Percentiles rank a stretch among this genome's conserved stretches.
Conservation (phyloP, 2,797 vertebrate genomes). For the Mionectes olivaceus region DNA sequence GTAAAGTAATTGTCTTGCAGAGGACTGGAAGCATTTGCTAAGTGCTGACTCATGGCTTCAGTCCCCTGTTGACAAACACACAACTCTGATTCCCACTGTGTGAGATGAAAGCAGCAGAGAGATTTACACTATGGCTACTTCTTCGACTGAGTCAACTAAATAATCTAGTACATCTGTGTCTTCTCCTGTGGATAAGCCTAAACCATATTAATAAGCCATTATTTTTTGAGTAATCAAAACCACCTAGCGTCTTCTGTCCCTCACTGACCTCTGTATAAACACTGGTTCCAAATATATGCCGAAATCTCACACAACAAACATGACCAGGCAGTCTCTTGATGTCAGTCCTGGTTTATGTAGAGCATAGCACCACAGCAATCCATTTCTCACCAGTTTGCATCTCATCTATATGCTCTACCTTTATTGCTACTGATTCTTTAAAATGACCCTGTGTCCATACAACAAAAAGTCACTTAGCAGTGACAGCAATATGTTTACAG, state of each 20-base stretch:
- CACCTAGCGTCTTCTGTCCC: background rate
- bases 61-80: background rate
- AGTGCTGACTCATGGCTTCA: slow-evolving; percentile 36
- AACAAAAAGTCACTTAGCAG: background rate
- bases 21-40: background rate
- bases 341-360: background rate
- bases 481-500: background rate
- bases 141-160: slow-evolving; percentile 15
- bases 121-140: background rate
- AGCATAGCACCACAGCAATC: background rate
- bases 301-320: background rate
- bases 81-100: background rate
- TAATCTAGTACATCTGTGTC: background rate
- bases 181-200: background rate
- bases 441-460: background rate
- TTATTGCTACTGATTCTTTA: background rate
- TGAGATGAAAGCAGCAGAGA: background rate
- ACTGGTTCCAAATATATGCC: background rate
- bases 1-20: background rate
- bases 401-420: background rate
- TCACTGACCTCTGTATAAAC: background rate
- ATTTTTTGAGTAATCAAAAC: slow-evolving; percentile 17
- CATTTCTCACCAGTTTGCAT: background rate
- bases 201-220: background rate
- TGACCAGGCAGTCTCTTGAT: background rate